These are phyloP conservation scores for Cantharis lateralis DNA, from an alignment of 2,888 invertebrate genomes.

Conservation along the genomic window DNA sequence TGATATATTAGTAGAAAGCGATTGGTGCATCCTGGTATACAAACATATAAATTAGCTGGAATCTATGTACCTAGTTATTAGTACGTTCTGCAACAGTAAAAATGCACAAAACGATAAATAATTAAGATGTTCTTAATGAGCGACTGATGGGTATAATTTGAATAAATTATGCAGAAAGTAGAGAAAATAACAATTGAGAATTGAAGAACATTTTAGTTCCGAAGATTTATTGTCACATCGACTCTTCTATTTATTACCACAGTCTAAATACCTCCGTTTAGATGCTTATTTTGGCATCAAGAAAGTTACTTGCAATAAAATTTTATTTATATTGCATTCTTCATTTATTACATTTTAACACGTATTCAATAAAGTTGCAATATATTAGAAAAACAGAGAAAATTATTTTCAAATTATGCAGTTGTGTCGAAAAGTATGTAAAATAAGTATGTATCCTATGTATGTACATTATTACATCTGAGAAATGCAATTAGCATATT, in stretches of 20 bases:
- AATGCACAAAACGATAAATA: neutral
- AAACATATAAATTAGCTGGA: neutral
- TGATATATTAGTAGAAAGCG: neutral
- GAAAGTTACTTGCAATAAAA: neutral
- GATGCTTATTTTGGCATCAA: neutral
- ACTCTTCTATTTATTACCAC: neutral
- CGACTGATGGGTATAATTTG: neutral
- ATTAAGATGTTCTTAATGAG: neutral
- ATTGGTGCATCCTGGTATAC: neutral
- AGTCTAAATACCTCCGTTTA: neutral
- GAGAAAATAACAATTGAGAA: neutral
- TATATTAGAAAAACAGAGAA: neutral
- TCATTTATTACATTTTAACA: neutral
- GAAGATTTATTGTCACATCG: neutral
- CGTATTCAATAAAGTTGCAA: neutral
- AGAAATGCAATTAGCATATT: too few species aligned
- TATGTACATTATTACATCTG: too few species aligned
- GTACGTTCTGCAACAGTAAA: neutral
- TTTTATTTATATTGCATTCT: neutral
- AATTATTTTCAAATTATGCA: neutral
- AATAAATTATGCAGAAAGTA: neutral
- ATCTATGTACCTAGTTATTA: neutral
- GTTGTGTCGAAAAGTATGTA: neutral
- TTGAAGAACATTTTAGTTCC: neutral
- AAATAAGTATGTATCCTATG: too few species aligned